Evolutionary conservation across 2,797 vertebrate genomes (phyloP), one percentile per base, ranked within the genome.

Genomic region (Tarsius wallacei): DNA sequence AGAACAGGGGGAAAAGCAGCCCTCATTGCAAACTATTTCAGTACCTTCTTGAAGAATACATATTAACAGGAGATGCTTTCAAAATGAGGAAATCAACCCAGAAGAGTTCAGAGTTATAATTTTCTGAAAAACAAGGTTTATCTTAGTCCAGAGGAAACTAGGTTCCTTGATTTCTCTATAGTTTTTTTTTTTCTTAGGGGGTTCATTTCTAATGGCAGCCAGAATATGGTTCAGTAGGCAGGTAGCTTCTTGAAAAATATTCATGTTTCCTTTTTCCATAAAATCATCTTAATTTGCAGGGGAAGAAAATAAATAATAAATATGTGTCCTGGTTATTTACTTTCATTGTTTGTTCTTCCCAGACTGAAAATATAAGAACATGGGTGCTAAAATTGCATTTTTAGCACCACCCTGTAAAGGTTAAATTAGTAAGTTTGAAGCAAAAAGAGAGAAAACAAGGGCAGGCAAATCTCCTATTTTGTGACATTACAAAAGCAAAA

Each of bases 301-400:
- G 53, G 8, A 94, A 80, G 87, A 87, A 90, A 74, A 9, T 7
- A 82, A 71, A 86, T 63, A 71, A 28, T 76, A 49, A 91, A 59
- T 7, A 19, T 21, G 55, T 61, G 19, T 8, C 59, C 36, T 66
- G 21, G 2, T 82, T 59, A 84, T 70, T 93, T 19, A 64, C 1
- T n/a, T 73, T 83, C 24, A 90, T 85, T 7, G 53, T 59, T 91
- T 94, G 93, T 36, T 17, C 12, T 82, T 21, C 17, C 8, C 1
- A 33, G n/a, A 49, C 19, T 24, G 42, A 14, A 91, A 71, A 71
- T 85, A 61, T 9, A 49, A 9, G 31, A 9, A 28, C 47, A 24
- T 42, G 64, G 7, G 24, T 70, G 3, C 12, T 70, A 15, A 15
- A 22, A 70, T 59, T 78, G 14, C 28, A 16, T 70, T 57, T 90